Evolutionary conservation across 2,113 vertebrate genomes (phyloP).

Genomic region (Morone chrysops): DNA sequence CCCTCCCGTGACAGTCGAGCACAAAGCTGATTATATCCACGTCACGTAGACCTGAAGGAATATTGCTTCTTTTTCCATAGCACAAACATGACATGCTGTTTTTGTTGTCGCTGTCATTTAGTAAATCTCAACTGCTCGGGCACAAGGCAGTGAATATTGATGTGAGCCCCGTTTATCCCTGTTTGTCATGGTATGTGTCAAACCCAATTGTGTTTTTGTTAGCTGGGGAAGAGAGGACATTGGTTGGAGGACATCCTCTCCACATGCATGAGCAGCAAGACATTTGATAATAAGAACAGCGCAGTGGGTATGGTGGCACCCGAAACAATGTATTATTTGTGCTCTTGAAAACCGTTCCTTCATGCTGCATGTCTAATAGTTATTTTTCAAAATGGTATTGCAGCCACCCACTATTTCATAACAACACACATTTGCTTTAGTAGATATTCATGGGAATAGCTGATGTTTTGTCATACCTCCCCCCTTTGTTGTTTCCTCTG

Average conservation of each 20-base stretch:
- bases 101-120: slow-evolving; percentile 77
- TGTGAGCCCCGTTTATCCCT: slow-evolving; percentile 61
- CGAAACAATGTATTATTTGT: slow-evolving; percentile 58
- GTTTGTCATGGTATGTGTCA: slow-evolving; percentile 70
- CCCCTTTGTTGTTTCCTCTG: slow-evolving; percentile 24
- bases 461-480: slow-evolving; percentile 32
- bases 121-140: slow-evolving; percentile 64
- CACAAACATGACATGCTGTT: slow-evolving; percentile 74
- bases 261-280: slow-evolving; percentile 66
- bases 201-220: slow-evolving; percentile 52
- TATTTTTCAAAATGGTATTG: slow-evolving; percentile 52
- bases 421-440: slow-evolving; percentile 33
- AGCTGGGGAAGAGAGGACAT: slow-evolving; percentile 61
- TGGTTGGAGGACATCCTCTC: slow-evolving; percentile 68
- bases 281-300: slow-evolving; percentile 59
- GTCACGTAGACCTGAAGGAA: slow-evolving; percentile 59
- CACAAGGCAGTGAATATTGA: slow-evolving; percentile 72
- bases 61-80: slow-evolving; percentile 46
- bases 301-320: slow-evolving; percentile 12
- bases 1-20: slow-evolving; percentile 31
- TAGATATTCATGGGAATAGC: slow-evolving; percentile 50
- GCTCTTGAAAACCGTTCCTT: slow-evolving; percentile 49
- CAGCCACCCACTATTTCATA: slow-evolving; percentile 41
- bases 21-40: slow-evolving; percentile 49
- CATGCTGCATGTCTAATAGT: slow-evolving; percentile 43